A percentile compares a stretch with the other conserved stretches of the same genome.
phyloP scores from a whole-genome alignment of 2,888 invertebrate species.

The Drosophila austrosaltans region DNA sequence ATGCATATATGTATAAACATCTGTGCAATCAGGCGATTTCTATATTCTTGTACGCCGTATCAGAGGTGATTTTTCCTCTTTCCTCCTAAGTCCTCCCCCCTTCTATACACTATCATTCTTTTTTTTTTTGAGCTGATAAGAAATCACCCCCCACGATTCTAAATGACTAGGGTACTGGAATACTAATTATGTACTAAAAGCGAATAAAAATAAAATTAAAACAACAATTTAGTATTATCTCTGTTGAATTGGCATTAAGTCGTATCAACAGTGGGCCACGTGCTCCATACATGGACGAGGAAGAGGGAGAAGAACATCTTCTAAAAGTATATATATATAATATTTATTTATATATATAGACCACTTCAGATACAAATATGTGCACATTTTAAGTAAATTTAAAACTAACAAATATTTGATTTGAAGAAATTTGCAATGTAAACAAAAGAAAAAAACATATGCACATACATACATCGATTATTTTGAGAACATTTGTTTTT shows the following conservation, averaged over 20 bases:
- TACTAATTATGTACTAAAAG: slow-evolving; percentile 3
- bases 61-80: background rate
- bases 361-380: too few relatives aligned
- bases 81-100: background rate
- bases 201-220: slow-evolving; percentile 3
- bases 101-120: background rate
- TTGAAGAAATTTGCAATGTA: too few relatives aligned
- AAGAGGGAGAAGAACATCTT: background rate
- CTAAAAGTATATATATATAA: background rate
- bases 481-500: too few relatives aligned
- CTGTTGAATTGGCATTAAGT: background rate
- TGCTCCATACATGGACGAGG: background rate
- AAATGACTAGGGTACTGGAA: slow-evolving; percentile 30
- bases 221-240: slow-evolving; percentile 10
- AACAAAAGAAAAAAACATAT: too few relatives aligned
- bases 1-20: background rate
- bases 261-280: slow-evolving; percentile 5
- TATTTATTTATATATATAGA: background rate
- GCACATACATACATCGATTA: too few relatives aligned
- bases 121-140: slow-evolving; percentile 21
- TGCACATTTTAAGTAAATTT: background rate
- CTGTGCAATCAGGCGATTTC: background rate
- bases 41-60: background rate
- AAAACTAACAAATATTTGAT: background rate
- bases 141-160: slow-evolving; percentile 16